These are phyloP conservation scores for Zenarchopterus dispar DNA, from an alignment of 2,797 vertebrate genomes.

Conservation along the genomic window DNA sequence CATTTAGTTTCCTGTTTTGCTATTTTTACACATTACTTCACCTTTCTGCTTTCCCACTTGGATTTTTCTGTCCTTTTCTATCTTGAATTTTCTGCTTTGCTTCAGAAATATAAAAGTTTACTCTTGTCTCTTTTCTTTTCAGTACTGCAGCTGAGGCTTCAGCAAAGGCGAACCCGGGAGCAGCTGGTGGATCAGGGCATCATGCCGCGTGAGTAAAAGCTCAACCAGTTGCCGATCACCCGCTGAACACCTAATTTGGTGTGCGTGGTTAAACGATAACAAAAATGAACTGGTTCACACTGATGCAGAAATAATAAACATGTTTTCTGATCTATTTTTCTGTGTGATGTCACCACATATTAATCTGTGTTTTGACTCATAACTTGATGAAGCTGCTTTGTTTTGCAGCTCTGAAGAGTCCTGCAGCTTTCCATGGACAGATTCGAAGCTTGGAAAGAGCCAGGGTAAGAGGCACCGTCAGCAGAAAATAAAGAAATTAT, in stretches of 20 bases:
- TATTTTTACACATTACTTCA: neutral
- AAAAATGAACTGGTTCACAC: constrained; percentile 1
- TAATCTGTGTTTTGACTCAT: neutral
- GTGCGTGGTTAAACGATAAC: constrained; percentile 20
- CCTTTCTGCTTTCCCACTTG: neutral
- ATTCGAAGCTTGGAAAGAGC: constrained; percentile 98
- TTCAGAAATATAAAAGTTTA: neutral
- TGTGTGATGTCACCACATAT: neutral
- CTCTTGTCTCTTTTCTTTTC: constrained; percentile 47
- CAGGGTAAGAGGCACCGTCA: constrained; percentile 83
- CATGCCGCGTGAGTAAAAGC: constrained; percentile 95
- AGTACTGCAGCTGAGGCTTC: constrained; percentile 98
- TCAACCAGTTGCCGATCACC: constrained; percentile 17
- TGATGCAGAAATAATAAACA: constrained; percentile 26
- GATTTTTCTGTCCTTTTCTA: neutral
- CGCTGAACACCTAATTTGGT: neutral
- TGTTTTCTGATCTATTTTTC: neutral
- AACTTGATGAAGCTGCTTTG: constrained; percentile 21
- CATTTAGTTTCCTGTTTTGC: constrained; percentile 10
- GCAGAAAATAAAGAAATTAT: neutral
- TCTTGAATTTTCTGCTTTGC: neutral
- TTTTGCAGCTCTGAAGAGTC: constrained; percentile 94
- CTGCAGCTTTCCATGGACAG: constrained; percentile 98
- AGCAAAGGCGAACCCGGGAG: constrained; percentile 95
- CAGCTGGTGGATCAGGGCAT: constrained; percentile 99